Evolutionary conservation across 2,888 invertebrate genomes (phyloP).

Genomic region (Silvanus unidentatus): DNA sequence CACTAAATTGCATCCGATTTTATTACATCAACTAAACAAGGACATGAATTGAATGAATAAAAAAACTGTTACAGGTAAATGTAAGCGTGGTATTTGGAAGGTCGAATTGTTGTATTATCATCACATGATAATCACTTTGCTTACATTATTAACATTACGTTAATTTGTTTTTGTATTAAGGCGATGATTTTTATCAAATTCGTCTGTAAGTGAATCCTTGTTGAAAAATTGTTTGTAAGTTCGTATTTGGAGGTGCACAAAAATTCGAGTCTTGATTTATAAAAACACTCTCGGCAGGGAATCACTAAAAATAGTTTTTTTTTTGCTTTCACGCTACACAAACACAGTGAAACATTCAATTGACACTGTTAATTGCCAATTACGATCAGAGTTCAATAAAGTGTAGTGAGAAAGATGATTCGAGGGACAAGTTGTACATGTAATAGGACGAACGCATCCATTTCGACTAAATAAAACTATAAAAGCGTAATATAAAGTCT

Average conservation of each 20-base stretch:
- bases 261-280: no score
- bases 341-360: no score
- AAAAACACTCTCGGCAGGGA: slow-evolving; percentile 2
- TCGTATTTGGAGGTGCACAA: no score
- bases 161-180: slow-evolving; percentile 1
- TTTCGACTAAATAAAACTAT: slow-evolving; percentile 10
- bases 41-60: slow-evolving; percentile 8
- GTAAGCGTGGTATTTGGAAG: slow-evolving; percentile 18
- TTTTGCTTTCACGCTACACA: no score
- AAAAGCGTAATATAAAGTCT: slow-evolving; percentile 24
- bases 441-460: slow-evolving; percentile 27
- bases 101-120: slow-evolving; percentile 23
- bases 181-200: neutral
- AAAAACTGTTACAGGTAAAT: slow-evolving; percentile 1
- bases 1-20: no score
- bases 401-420: no score
- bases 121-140: slow-evolving; percentile 21
- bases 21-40: neutral
- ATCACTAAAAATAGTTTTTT: slow-evolving; percentile 1
- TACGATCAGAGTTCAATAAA: slow-evolving; percentile 3
- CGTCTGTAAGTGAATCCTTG: no score
- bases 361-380: slow-evolving; percentile 2
- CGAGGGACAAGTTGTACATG: neutral
- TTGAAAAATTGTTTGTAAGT: no score
- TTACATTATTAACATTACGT: neutral